These are phyloP conservation scores for Drosophila aff. DNA, from an alignment of 1,140 invertebrate species.

Conservation along the genomic window DNA sequence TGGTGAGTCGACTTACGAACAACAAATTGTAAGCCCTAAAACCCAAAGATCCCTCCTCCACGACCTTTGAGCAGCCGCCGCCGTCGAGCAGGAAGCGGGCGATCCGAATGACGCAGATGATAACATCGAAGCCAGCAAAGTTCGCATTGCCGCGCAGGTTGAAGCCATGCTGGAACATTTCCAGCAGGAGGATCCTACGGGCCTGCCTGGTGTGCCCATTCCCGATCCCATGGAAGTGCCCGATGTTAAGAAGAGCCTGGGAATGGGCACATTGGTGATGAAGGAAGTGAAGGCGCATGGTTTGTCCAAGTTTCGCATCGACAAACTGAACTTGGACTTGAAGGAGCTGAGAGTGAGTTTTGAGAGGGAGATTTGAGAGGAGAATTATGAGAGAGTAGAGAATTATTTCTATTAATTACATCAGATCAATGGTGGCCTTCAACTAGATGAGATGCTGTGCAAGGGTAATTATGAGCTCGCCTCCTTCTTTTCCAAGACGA, in stretches of 20 bases:
- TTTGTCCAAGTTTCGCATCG: conserved; percentile 91
- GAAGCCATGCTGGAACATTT: conserved; percentile 91
- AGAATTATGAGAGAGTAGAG: not conserved
- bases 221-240: conserved; percentile 93
- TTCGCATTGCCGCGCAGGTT: conserved; percentile 90
- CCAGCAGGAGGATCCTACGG: conserved; percentile 91
- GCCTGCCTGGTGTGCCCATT: conserved; percentile 90
- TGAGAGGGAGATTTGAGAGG: not conserved
- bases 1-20: conserved; percentile 38
- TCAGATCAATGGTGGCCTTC: conserved; percentile 89
- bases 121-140: conserved; percentile 86
- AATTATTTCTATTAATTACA: not conserved
- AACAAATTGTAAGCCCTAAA: not conserved
- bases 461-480: conserved; percentile 91
- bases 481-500: conserved; percentile 89
- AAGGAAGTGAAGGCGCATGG: conserved; percentile 90
- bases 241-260: conserved; percentile 90
- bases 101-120: conserved; percentile 66
- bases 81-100: conserved; percentile 29
- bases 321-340: conserved; percentile 88
- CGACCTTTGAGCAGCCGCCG: conserved; percentile 56
- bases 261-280: conserved; percentile 90
- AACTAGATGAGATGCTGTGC: conserved; percentile 89
- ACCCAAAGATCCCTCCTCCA: not conserved
- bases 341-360: conserved; percentile 88